phyloP scores from a whole-genome alignment of 2,797 vertebrate genomes.

The Aplochiton taeniatus region DNA sequence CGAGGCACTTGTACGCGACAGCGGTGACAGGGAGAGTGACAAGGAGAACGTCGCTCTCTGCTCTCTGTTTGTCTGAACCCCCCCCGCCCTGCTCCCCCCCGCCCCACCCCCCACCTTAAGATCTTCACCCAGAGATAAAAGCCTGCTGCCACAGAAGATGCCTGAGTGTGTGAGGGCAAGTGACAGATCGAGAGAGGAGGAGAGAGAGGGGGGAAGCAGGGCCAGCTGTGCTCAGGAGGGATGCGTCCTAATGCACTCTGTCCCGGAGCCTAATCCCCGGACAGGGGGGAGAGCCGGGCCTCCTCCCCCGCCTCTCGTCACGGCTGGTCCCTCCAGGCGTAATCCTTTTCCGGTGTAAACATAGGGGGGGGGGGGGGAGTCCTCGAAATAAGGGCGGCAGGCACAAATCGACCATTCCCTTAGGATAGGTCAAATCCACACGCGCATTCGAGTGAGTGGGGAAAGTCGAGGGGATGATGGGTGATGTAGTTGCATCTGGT shows the following conservation, averaged over 20 bases:
- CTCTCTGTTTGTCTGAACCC: slow-evolving; percentile 12
- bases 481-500: not conserved
- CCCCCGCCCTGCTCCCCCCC: not conserved
- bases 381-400: no score
- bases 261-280: no score
- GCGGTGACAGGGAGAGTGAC: no score
- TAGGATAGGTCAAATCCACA: no score
- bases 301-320: not conserved
- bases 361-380: no score
- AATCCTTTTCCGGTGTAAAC: slow-evolving; percentile 8
- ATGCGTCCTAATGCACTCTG: slow-evolving; percentile 1
- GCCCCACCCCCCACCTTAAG: not conserved
- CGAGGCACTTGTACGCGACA: not conserved
- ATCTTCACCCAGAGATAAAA: slow-evolving; percentile 63
- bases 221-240: slow-evolving; percentile 41
- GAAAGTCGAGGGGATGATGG: no score
- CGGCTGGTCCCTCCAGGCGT: not conserved
- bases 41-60: slow-evolving; percentile 42
- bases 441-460: no score
- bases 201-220: slow-evolving; percentile 35
- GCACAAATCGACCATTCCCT: no score
- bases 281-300: slow-evolving; percentile 36
- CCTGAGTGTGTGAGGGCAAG: slow-evolving; percentile 60
- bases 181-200: slow-evolving; percentile 53
- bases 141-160: slow-evolving; percentile 48